Evolutionary conservation across 1,140 invertebrate genomes (phyloP).

Genomic region (Berghia stephanieae): DNA sequence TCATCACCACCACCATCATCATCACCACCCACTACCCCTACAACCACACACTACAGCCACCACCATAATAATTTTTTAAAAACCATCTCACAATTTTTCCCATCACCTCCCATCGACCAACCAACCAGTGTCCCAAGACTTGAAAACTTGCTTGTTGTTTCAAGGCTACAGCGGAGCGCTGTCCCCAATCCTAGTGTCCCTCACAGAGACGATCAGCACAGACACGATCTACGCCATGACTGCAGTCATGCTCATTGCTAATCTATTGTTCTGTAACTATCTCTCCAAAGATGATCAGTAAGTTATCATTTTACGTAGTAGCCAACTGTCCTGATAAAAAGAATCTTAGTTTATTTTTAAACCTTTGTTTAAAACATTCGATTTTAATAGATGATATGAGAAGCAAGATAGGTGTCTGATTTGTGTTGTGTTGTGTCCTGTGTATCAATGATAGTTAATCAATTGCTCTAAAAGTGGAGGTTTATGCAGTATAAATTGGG

Average conservation of each 20-base stretch:
- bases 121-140: constrained; percentile 35
- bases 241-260: constrained; percentile 82
- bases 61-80: not conserved
- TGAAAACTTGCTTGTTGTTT: constrained; percentile 73
- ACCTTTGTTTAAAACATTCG: too few relatives aligned
- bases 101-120: not conserved
- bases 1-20: not conserved
- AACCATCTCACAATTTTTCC: not conserved
- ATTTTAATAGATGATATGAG: too few relatives aligned
- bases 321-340: too few relatives aligned
- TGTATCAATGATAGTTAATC: too few relatives aligned
- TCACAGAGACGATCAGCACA: constrained; percentile 26
- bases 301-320: constrained; percentile 36
- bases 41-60: too few relatives aligned
- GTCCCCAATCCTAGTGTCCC: constrained; percentile 81
- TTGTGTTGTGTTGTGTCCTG: too few relatives aligned
- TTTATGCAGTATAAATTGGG: too few relatives aligned
- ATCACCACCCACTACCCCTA: not conserved
- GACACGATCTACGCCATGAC: constrained; percentile 79
- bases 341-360: too few relatives aligned
- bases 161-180: constrained; percentile 84
- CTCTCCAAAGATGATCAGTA: constrained; percentile 77
- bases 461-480: too few relatives aligned
- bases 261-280: constrained; percentile 93
- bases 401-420: too few relatives aligned